Percentiles rank a stretch among this genome's conserved stretches.
Conservation (phyloP, 2,113 vertebrate species). For the Kryptolebias marmoratus region DNA sequence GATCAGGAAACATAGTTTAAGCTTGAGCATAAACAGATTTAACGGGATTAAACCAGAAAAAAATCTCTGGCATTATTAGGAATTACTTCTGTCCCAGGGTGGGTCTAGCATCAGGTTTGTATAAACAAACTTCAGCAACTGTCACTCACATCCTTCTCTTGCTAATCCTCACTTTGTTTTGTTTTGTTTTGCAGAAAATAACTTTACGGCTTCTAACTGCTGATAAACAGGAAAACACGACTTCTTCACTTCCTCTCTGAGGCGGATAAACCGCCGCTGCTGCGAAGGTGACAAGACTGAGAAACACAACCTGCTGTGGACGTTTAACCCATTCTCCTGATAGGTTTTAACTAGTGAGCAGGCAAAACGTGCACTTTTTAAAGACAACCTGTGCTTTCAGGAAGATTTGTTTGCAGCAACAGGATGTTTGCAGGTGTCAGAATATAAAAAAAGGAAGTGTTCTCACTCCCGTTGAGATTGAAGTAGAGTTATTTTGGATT, state of each 20-base stretch:
- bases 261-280: constrained; percentile 9
- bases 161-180: not conserved
- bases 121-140: constrained; percentile 47
- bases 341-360: not conserved
- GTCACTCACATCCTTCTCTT: constrained; percentile 22
- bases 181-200: not conserved
- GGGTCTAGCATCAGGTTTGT: constrained; percentile 6
- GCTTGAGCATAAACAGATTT: constrained; percentile 21
- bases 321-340: not conserved
- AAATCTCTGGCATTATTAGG: constrained; percentile 34
- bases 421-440: constrained; percentile 8
- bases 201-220: not conserved
- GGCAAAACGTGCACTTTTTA: too few species aligned
- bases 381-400: too few species aligned
- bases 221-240: constrained; percentile 24
- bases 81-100: constrained; percentile 51
- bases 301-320: not conserved
- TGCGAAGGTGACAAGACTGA: not conserved
- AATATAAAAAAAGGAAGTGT: not conserved
- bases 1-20: constrained; percentile 28
- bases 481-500: not conserved
- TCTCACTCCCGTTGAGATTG: not conserved
- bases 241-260: constrained; percentile 1
- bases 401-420: not conserved
- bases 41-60: constrained; percentile 39